Evolutionary conservation across 1,140 invertebrate genomes (phyloP).

Genomic region (Lamellibrachia luymesi): DNA sequence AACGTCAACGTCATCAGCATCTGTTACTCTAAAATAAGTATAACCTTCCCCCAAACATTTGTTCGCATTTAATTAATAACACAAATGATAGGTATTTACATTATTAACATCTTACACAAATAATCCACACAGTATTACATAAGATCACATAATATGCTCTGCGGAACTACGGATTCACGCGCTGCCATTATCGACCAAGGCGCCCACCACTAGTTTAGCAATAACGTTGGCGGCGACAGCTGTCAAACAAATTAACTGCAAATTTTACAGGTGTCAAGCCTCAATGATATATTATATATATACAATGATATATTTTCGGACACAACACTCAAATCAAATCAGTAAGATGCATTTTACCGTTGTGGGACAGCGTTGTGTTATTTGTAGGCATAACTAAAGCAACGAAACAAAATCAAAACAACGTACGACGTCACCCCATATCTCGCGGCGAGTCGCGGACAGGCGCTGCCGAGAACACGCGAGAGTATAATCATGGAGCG

Average conservation of each 20-base stretch:
- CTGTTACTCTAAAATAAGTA: too few species aligned
- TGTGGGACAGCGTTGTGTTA: not conserved
- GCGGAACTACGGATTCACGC: too few species aligned
- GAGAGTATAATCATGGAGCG: not conserved
- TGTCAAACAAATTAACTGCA: not conserved
- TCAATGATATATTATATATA: not conserved
- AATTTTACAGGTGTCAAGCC: not conserved
- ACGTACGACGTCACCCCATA: not conserved
- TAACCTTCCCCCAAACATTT: too few species aligned
- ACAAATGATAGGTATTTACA: too few species aligned
- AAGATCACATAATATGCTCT: too few species aligned
- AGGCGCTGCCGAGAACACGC: not conserved
- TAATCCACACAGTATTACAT: too few species aligned
- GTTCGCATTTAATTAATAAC: too few species aligned
- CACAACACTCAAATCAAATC: not conserved
- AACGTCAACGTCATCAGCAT: too few species aligned
- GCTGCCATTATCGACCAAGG: too few species aligned
- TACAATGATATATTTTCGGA: not conserved
- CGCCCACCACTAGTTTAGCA: not conserved
- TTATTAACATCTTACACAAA: too few species aligned
- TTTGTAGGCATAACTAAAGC: not conserved
- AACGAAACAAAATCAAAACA: not conserved
- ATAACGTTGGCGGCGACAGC: not conserved
- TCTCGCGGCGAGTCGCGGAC: not conserved
- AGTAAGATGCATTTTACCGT: not conserved